Percentiles rank a stretch among this genome's conserved stretches.
Evolutionary conservation across 2,113 vertebrate species (phyloP).

Genomic region (Alouatta palliata): DNA sequence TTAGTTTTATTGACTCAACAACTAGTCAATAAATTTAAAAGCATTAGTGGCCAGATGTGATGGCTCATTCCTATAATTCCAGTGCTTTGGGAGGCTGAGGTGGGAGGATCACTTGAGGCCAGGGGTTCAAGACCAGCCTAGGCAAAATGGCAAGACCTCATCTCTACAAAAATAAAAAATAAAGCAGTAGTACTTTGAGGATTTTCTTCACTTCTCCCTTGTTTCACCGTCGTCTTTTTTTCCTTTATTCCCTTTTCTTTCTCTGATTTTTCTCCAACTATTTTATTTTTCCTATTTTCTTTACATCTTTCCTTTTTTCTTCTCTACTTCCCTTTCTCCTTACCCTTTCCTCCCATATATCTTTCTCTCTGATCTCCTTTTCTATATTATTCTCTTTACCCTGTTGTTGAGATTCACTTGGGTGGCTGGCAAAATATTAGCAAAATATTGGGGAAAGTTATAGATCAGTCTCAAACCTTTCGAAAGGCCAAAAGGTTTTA

Average conservation of each 20-base stretch:
- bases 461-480: no score
- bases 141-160: no score
- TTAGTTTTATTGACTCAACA: conserved; percentile 30
- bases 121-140: no score
- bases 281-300: neutral
- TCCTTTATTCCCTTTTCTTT: neutral
- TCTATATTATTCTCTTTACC: conserved; percentile 36
- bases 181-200: conserved; percentile 46
- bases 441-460: no score
- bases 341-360: neutral
- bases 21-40: conserved; percentile 78
- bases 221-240: neutral
- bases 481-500: no score
- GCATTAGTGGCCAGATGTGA: no score
- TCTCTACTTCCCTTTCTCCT: neutral
- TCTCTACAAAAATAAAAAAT: no score
- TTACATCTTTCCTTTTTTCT: neutral
- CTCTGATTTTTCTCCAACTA: neutral
- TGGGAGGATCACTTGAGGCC: no score
- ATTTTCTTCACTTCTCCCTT: conserved; percentile 28
- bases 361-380: conserved; percentile 35
- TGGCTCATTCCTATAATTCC: no score
- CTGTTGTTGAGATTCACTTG: neutral
- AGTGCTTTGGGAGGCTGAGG: no score
- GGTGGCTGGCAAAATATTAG: no score